phyloP scores from a whole-genome alignment of 2,888 invertebrate genomes.

The Pheosia tremula region DNA sequence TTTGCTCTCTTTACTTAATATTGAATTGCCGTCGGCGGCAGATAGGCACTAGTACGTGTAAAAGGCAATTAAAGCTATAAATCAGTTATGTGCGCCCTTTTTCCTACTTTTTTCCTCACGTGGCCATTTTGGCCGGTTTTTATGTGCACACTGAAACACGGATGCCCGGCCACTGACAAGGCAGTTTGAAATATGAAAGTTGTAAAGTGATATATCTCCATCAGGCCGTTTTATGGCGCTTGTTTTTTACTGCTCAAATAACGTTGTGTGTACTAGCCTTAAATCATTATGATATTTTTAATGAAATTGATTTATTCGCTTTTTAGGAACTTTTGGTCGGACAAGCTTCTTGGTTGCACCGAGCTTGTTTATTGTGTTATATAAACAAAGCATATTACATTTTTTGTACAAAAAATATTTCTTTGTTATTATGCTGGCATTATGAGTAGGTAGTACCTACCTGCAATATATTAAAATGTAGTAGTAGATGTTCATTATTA shows the following conservation, averaged over 20 bases:
- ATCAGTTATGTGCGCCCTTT: conserved; percentile 68
- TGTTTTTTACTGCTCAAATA: conserved; percentile 66
- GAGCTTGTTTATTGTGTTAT: conserved; percentile 14
- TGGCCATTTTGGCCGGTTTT: conserved; percentile 59
- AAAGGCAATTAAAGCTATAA: conserved; percentile 78
- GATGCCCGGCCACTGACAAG: conserved; percentile 62
- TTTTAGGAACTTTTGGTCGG: conserved; percentile 50
- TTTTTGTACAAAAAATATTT: too few relatives aligned
- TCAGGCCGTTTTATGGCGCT: conserved; percentile 66
- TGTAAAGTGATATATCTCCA: conserved; percentile 77
- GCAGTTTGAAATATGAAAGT: conserved; percentile 79
- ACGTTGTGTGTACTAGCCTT: conserved; percentile 60
- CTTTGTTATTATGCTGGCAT: too few relatives aligned
- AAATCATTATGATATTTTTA: conserved; percentile 65
- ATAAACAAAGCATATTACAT: neutral
- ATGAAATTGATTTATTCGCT: conserved; percentile 61
- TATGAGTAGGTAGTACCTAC: too few relatives aligned
- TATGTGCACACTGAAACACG: conserved; percentile 60
- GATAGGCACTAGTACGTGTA: conserved; percentile 58
- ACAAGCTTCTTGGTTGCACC: conserved; percentile 29
- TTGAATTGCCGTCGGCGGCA: conserved; percentile 67
- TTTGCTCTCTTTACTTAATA: conserved; percentile 71
- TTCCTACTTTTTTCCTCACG: conserved; percentile 55
- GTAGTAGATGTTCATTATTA: too few relatives aligned
- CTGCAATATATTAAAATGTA: too few relatives aligned